Base-by-base conservation (phyloP, 2,797 vertebrate genomes). In the Sarcophilus harrisii region DNA sequence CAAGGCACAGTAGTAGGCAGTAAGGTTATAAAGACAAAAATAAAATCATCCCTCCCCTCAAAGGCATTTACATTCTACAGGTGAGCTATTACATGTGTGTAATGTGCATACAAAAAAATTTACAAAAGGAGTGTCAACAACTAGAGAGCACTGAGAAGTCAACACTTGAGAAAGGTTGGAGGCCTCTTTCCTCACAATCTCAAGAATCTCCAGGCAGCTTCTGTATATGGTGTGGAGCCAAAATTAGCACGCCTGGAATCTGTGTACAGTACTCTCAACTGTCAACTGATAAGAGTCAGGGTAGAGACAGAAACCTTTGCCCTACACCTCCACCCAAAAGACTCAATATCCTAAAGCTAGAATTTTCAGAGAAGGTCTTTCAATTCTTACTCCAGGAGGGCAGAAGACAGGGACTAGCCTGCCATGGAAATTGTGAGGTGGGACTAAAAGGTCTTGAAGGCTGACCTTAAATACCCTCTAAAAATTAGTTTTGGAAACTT, bases 161-260 rank as follows among this genome's bases (percentile, higher is more conserved):
- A 90, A 95, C 45, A 54, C 38, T 30, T 87, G 30, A 2, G 49
- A 95, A 14, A 60, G 32, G n/a, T 27, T 93, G 92, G 18, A 38
- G 54, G 60, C 55, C 55, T 73, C 66, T 93, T 87, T 38, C 66
- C 32, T 21, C 27, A 16, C n/a, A 38, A 93, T 18, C 62, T 81
- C n/a, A 93, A n/a, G 73, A 87, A 87, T 87, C 21, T 45, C 73
- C 38, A 87, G 73, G 38, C 73, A 87, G 73, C 73, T 49, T 87
- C 73, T 87, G 73, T 87, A 49, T 45, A 87, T 49, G 73, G 73
- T 87, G 73, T 87, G 10, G 73, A 87, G 24, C 73, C 73, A 87
- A 87, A 87, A 87, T 87, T 87, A 87, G 73, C 73, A 87, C 12
- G 38, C 73, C 73, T 87, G 73, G 73, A 87, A 87, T 87, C 73